phyloP scores from a whole-genome alignment of 2,888 invertebrate genomes.

The Latrodectus hesperus region DNA sequence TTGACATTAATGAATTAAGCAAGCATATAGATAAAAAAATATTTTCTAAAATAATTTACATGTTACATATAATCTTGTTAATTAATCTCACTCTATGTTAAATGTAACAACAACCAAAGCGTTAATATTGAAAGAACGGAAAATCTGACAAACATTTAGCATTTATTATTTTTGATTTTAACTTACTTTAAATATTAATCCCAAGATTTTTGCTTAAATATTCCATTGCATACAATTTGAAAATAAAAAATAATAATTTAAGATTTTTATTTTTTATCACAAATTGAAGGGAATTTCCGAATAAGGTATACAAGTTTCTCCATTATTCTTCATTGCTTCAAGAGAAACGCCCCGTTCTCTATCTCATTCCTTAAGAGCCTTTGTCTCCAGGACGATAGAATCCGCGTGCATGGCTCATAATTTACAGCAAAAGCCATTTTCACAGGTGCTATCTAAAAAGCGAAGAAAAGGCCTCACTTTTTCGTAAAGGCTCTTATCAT shows the following conservation, averaged over 20 bases:
- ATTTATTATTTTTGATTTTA: neutral
- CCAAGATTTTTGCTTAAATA: neutral
- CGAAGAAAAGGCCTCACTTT: constrained; percentile 24
- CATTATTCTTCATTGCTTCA: constrained; percentile 41
- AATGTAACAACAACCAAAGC: neutral
- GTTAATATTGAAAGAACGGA: neutral
- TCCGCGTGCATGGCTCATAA: constrained; percentile 58
- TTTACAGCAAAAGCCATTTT: constrained; percentile 42
- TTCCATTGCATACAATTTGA: neutral
- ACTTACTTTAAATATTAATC: neutral
- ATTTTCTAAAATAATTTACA: too few species aligned
- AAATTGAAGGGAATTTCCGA: constrained; percentile 20
- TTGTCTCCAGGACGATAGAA: neutral
- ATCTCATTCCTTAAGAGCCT: too few species aligned
- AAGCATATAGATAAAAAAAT: too few species aligned
- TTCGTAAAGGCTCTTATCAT: constrained; percentile 49
- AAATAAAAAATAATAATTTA: constrained; percentile 19
- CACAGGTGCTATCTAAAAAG: constrained; percentile 69
- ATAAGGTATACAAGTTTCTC: constrained; percentile 31
- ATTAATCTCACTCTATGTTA: too few species aligned
- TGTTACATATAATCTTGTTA: too few species aligned
- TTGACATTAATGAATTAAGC: too few species aligned
- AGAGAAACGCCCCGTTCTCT: neutral
- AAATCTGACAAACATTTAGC: neutral
- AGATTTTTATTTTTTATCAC: constrained; percentile 33